Evolutionary conservation across 1,140 invertebrate species (phyloP).

Genomic region (Neotoxoptera formosana): DNA sequence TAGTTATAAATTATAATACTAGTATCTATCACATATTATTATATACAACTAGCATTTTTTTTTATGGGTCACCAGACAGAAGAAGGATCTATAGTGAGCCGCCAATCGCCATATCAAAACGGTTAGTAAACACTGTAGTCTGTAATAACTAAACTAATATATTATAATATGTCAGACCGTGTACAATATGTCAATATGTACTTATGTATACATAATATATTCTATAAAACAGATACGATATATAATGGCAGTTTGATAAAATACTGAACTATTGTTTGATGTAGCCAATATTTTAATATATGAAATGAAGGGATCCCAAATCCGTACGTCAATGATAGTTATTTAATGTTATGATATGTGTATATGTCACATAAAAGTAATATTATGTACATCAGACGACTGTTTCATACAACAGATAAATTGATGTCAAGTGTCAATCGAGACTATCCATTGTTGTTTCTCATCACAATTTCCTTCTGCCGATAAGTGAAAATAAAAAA

Average conservation of each 20-base stretch:
- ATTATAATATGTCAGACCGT: not conserved
- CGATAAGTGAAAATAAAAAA: conserved; percentile 2
- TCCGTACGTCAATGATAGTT: not conserved
- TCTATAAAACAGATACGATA: not conserved
- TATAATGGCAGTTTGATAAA: not conserved
- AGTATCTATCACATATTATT: not conserved
- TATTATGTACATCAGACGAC: not conserved
- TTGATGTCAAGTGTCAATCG: not conserved
- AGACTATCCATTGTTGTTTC: conserved; percentile 6
- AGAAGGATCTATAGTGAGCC: not conserved
- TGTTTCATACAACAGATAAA: not conserved
- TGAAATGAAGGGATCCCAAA: not conserved
- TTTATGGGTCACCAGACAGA: not conserved
- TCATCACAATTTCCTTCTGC: not conserved
- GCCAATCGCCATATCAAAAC: not conserved
- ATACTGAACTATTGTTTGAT: not conserved
- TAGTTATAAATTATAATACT: not conserved
- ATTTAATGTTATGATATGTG: not conserved
- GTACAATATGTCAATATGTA: not conserved
- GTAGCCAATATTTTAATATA: not conserved
- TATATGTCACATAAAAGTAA: not conserved
- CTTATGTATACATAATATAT: not conserved
- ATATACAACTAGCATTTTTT: not conserved
- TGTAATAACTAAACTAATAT: not conserved
- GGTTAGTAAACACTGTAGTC: not conserved